These are phyloP conservation scores for Lacanobia wlatinum DNA, from an alignment of 2,888 invertebrate species.

Conservation along the genomic window DNA sequence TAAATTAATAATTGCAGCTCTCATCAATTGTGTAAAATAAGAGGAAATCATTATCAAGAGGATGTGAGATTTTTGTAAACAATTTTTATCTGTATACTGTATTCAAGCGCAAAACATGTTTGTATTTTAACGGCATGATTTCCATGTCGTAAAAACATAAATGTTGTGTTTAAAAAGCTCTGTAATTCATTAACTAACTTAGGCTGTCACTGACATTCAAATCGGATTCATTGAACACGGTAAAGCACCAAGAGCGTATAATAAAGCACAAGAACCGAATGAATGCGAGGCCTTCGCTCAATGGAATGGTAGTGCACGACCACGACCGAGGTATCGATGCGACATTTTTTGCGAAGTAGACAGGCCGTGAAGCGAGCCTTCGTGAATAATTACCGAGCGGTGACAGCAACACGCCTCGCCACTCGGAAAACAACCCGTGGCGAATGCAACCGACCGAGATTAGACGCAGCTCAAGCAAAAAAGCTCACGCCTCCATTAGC, in stretches of 20 bases:
- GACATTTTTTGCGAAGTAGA: conserved; percentile 78
- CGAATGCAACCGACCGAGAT: conserved; percentile 85
- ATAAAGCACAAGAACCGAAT: conserved; percentile 48
- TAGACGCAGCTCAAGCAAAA: conserved; percentile 85
- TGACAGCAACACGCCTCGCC: conserved; percentile 87
- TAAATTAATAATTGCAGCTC: conserved; percentile 63
- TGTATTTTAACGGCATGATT: background rate
- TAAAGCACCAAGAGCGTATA: conserved; percentile 30
- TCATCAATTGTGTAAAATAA: background rate
- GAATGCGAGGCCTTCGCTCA: conserved; percentile 42
- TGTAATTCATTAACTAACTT: background rate
- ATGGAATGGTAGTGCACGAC: conserved; percentile 63
- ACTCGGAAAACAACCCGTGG: conserved; percentile 84
- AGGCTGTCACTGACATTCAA: conserved; percentile 39
- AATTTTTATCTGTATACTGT: background rate
- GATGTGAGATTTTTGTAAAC: background rate
- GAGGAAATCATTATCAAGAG: conserved; percentile 8
- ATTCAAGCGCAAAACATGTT: background rate
- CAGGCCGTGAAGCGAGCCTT: conserved; percentile 77
- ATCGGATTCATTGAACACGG: conserved; percentile 49
- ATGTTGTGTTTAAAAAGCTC: background rate
- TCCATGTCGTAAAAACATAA: background rate
- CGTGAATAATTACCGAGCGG: conserved; percentile 87
- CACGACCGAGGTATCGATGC: conserved; percentile 61
- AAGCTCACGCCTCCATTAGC: conserved; percentile 87